phyloP scores from a whole-genome alignment of 2,797 vertebrate species.

The Xiphophorus birchmanni region DNA sequence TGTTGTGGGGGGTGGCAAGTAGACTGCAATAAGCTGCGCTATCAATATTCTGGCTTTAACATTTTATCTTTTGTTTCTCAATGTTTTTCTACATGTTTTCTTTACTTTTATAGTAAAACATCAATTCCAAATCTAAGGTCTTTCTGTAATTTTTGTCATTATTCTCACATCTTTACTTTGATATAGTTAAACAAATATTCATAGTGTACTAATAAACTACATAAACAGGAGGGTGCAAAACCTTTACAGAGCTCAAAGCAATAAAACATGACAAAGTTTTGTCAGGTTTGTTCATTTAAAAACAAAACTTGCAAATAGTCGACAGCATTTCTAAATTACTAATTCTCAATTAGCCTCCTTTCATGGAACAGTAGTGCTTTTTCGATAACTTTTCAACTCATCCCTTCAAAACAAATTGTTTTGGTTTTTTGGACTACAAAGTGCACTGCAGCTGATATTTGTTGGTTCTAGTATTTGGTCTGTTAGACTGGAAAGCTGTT shows the following conservation, averaged over 20 bases:
- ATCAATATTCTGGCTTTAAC: slow-evolving; percentile 66
- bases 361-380: neutral
- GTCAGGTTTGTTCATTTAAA: too few species aligned
- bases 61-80: slow-evolving; percentile 67
- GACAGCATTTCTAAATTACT: neutral
- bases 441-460: neutral
- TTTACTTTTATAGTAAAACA: slow-evolving; percentile 82
- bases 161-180: neutral
- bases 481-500: neutral
- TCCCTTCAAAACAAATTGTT: neutral
- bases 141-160: slow-evolving; percentile 62
- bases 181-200: slow-evolving; percentile 9
- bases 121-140: slow-evolving; percentile 59
- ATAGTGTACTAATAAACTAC: neutral
- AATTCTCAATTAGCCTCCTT: neutral
- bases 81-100: slow-evolving; percentile 67
- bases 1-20: neutral
- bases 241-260: neutral
- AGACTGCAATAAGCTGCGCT: slow-evolving; percentile 40
- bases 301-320: neutral
- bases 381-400: neutral
- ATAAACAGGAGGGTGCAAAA: neutral
- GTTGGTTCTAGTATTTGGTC: neutral
- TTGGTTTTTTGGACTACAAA: neutral
- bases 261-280: neutral